These are phyloP conservation scores for Micromesistius poutassou DNA, from an alignment of 2,797 vertebrate genomes.

Conservation along the genomic window DNA sequence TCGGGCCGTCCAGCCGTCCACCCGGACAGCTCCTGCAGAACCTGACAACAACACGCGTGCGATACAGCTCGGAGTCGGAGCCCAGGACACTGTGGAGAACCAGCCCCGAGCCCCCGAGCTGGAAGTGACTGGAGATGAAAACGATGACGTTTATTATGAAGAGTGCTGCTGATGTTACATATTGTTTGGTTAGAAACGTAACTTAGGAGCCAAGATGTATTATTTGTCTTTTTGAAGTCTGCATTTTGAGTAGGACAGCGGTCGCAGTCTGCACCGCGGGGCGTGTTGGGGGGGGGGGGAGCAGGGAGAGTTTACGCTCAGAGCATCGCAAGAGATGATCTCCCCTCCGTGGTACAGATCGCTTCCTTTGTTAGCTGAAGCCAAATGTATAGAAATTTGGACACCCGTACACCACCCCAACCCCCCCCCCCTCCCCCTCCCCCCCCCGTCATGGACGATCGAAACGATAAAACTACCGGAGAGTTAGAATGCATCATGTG, in stretches of 20 bases:
- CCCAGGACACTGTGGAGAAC: neutral
- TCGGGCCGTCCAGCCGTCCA: constrained; percentile 32
- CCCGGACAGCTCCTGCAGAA: constrained; percentile 40
- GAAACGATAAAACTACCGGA: constrained; percentile 56
- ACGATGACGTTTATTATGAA: constrained; percentile 65
- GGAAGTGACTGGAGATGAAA: constrained; percentile 37
- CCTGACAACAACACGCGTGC: constrained; percentile 52
- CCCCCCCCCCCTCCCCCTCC: constrained; percentile 43
- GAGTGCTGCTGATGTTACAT: constrained; percentile 82
- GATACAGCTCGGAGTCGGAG: constrained; percentile 53
- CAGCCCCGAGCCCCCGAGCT: constrained; percentile 44
- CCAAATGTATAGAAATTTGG: constrained; percentile 82
- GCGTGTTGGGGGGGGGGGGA: constrained; percentile 57
- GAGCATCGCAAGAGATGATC: constrained; percentile 64
- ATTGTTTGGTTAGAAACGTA: constrained; percentile 65
- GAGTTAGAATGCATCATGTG: constrained; percentile 35
- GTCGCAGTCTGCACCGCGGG: constrained; percentile 44
- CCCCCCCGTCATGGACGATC: constrained; percentile 57
- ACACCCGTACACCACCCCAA: constrained; percentile 5
- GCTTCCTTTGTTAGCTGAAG: constrained; percentile 78
- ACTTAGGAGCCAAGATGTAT: constrained; percentile 68
- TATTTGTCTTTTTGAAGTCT: constrained; percentile 58
- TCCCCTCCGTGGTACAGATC: constrained; percentile 78
- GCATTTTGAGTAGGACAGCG: constrained; percentile 46
- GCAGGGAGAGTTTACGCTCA: constrained; percentile 48